Base-by-base conservation (phyloP, 2,888 invertebrate species). In the Halocaridina rubra region DNA sequence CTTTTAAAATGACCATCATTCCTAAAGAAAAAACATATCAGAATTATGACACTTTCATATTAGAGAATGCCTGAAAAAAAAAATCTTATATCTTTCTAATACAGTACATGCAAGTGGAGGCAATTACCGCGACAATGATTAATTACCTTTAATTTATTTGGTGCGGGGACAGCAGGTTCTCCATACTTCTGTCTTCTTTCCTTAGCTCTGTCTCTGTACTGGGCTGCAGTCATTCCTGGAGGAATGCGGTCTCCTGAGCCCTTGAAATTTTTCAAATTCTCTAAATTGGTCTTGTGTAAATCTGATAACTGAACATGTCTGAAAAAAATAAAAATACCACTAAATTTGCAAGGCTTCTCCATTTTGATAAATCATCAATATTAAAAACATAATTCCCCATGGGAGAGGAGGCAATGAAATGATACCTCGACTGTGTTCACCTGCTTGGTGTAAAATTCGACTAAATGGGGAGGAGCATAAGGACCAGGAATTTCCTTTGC, bases 151-250 rank as follows among this genome's bases (percentile, higher is more conserved):
- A 94, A 91, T 89, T 93, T 93, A 90, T 95, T 95, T 0, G 94
- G 94, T 0, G 95, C 95, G 89, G 95, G 94, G 88, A 96, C 96
- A 77, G 86, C 85, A 24, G 96, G 95, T 90, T 96, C 96, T 0
- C 98, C 98, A 90, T 96, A 98, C 90, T 98, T 98, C 90, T 96
- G 93, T 75, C 99, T 92, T 46, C 99, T 93, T 90, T 99, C 99
- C 89, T 98, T 98, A 0, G 99, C 99, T 61, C 99, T 93, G 91
- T 99, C 99, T 84, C 99, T 93, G 91, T 99, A 99, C 89, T 91
- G 85, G 57, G 81, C 46, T 91, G 89, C 92, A 76, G 91, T 90
- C 64, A 81, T 27, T n/a, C 85, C 81, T 8, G 59, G 19, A 39
- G 77, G 32, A 64, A 78, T 24, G 46, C 80, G 80, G 32, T 85